These are phyloP conservation scores for Bradysia coprophila DNA, from an alignment of 1,140 invertebrate genomes.

Conservation along the genomic window DNA sequence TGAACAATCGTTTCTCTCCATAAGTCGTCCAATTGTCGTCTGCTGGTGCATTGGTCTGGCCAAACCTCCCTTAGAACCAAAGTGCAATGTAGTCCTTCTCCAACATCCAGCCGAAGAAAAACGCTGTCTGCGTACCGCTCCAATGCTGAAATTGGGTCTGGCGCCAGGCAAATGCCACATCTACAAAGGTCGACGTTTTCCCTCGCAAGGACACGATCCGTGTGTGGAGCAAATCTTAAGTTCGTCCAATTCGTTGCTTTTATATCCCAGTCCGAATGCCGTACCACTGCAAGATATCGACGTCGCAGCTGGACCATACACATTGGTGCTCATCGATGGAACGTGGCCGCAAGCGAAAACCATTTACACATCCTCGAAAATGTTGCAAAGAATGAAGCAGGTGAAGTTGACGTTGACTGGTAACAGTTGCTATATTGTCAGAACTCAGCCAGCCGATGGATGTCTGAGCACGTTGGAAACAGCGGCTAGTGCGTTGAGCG, in stretches of 20 bases:
- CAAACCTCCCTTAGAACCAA: conserved; percentile 37
- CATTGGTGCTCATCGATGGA: conserved; percentile 76
- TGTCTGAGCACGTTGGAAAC: conserved; percentile 85
- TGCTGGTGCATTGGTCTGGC: conserved; percentile 80
- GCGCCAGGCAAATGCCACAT: conserved; percentile 52
- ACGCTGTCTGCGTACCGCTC: conserved; percentile 68
- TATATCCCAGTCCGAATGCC: conserved; percentile 66
- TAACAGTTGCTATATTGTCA: conserved; percentile 74
- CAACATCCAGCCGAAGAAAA: conserved; percentile 90
- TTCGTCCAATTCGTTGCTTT: conserved; percentile 49
- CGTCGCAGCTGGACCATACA: conserved; percentile 39
- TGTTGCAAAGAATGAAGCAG: conserved; percentile 41
- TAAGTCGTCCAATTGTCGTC: conserved; percentile 46
- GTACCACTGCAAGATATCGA: conserved; percentile 28
- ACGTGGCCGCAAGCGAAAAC: conserved; percentile 89
- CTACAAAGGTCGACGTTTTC: conserved; percentile 68
- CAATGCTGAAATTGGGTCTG: conserved; percentile 66
- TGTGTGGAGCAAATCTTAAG: conserved; percentile 40
- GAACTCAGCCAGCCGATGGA: conserved; percentile 80
- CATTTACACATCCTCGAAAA: conserved; percentile 55
- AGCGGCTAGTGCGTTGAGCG: conserved; percentile 52
- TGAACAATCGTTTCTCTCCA: too few species aligned
- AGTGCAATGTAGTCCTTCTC: conserved; percentile 57
- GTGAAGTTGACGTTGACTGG: conserved; percentile 54
- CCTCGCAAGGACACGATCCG: conserved; percentile 37